Conservation (phyloP, 35 echinoderm and acorn worm species). For the Ophioderma brevispina region DNA sequence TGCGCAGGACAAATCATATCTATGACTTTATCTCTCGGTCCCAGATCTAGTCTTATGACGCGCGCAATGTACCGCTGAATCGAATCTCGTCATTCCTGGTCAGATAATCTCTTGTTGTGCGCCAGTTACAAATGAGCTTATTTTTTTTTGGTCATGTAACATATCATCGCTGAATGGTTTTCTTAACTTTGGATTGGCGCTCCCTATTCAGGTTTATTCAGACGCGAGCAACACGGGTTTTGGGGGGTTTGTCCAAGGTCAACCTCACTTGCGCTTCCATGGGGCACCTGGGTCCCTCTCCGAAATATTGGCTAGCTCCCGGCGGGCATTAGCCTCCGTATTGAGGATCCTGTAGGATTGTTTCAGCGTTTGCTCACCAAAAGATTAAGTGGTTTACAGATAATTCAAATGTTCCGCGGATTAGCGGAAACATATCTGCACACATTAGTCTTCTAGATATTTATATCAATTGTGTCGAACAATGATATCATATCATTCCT, state of each 20-base stretch:
- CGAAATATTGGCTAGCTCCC: slow-evolving; percentile 12
- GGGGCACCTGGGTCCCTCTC: slow-evolving; percentile 12
- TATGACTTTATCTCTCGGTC: slow-evolving; percentile 8
- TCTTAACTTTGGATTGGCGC: slow-evolving; percentile 13
- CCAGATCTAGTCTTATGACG: slow-evolving; percentile 8
- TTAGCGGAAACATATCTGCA: slow-evolving; percentile 36
- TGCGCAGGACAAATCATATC: slow-evolving; percentile 29
- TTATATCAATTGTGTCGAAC: slow-evolving; percentile 13
- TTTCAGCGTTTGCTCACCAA: background rate
- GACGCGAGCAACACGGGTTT: slow-evolving; percentile 26
- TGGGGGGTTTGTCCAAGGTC: background rate
- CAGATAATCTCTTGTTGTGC: background rate
- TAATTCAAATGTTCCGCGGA: slow-evolving; percentile 21
- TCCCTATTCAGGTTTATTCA: background rate
- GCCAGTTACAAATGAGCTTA: too few relatives aligned
- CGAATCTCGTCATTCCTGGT: slow-evolving; percentile 15
- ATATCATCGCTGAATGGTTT: slow-evolving; percentile 11
- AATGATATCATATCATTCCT: slow-evolving; percentile 23
- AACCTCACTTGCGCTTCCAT: background rate
- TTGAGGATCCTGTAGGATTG: background rate
- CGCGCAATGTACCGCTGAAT: background rate
- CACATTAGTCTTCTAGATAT: background rate
- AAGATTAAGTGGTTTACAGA: slow-evolving; percentile 50
- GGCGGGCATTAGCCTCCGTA: slow-evolving; percentile 25
- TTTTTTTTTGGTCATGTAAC: background rate